A percentile compares a stretch with the other conserved stretches of the same genome.
Conservation (phyloP, 2,888 invertebrate genomes). For the Odontocolon sp. region DNA sequence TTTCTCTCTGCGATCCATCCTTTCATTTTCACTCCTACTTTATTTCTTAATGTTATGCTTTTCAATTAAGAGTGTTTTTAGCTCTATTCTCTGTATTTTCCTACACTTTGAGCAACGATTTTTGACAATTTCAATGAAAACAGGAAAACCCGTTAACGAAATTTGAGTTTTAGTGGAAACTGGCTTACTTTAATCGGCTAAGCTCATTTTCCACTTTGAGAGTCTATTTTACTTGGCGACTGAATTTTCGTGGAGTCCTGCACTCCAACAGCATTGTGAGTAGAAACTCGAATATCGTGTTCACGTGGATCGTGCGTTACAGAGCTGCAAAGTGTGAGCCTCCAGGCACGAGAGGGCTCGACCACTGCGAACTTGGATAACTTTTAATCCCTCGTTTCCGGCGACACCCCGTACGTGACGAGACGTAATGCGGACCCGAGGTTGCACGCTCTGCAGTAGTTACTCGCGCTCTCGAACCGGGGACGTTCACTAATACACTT, state of each 20-base stretch:
- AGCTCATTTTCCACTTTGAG: constrained; percentile 29
- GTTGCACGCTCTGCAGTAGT: constrained; percentile 37
- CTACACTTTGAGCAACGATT: too few species aligned
- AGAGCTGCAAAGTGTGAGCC: constrained; percentile 22
- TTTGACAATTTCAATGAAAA: too few species aligned
- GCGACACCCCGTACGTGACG: constrained; percentile 58
- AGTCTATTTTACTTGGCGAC: constrained; percentile 24
- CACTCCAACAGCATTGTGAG: neutral
- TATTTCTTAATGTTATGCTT: too few species aligned
- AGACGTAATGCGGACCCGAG: constrained; percentile 57
- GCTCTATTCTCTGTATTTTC: too few species aligned
- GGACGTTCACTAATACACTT: constrained; percentile 42
- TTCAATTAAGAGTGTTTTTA: too few species aligned
- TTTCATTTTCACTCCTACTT: too few species aligned
- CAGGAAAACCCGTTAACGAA: too few species aligned
- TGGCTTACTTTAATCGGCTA: constrained; percentile 11
- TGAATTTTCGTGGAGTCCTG: neutral
- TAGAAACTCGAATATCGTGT: neutral
- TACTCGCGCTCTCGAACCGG: neutral
- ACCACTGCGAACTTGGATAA: constrained; percentile 60
- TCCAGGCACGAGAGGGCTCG: constrained; percentile 28
- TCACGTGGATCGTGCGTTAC: constrained; percentile 8
- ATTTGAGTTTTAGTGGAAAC: neutral
- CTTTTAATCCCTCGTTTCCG: constrained; percentile 66
- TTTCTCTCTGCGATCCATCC: neutral